A percentile compares a stretch with the other conserved stretches of the same genome.
Conservation (phyloP, 2,888 invertebrate genomes). For the Drosophila demipolita region DNA sequence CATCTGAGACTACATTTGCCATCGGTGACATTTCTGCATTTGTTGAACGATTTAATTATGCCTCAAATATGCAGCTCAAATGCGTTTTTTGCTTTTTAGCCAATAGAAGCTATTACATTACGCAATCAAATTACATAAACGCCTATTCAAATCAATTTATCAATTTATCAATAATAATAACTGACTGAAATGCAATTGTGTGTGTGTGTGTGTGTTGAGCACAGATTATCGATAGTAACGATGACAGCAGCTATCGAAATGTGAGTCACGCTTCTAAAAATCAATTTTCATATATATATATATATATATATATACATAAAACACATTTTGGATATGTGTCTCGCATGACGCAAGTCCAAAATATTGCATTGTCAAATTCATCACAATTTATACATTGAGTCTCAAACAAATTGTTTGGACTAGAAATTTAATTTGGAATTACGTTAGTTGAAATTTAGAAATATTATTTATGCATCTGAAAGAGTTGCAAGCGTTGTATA, state of each 20-base stretch:
- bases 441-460: background rate
- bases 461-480: background rate
- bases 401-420: background rate
- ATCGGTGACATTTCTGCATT: background rate
- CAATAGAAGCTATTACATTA: slow-evolving; percentile 16
- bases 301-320: too few species aligned
- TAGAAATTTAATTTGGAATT: background rate
- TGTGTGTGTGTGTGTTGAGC: background rate
- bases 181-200: background rate
- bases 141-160: slow-evolving; percentile 29
- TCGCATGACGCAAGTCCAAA: background rate
- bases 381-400: background rate
- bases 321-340: background rate
- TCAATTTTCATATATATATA: background rate
- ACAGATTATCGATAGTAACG: background rate
- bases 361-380: background rate
- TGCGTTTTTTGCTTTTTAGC: slow-evolving; percentile 9
- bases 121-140: slow-evolving; percentile 24
- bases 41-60: slow-evolving; percentile 58
- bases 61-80: slow-evolving; percentile 39
- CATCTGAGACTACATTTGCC: slow-evolving; percentile 2
- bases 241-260: background rate
- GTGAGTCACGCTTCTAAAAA: background rate
- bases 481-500: background rate
- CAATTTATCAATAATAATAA: background rate